Base-by-base conservation (phyloP, 2,888 invertebrate species). In the Acleris literana region DNA sequence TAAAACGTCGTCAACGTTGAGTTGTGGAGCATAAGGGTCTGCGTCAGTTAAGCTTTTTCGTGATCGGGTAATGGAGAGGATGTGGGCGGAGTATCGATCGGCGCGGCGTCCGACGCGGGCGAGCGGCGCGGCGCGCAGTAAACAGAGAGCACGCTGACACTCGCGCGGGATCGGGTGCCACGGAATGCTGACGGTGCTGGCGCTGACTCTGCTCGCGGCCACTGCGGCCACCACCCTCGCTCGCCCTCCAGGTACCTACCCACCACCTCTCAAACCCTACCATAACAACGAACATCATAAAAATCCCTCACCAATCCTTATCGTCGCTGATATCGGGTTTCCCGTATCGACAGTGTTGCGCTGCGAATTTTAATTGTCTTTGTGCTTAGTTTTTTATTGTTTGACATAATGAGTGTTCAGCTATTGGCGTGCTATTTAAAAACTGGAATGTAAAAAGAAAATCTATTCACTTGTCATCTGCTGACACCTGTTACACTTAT, bases 61-160 rank as follows among this genome's bases (percentile, higher is more conserved):
- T 22, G 60, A 16, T 11, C 53, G 44, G 59, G 68, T 64, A 70
- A 68, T 70, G 71, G 73, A 75, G 81, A 83, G 78, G 73, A 87
- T 88, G 89, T 91, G 88, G 90, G 90, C 85, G 90, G 82, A 80
- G 74, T 90, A 91, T 91, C 90, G 90, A 91, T 91, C 88, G 87
- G 79, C 85, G 89, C 89, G 79, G 78, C 82, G 80, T 6, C 25
- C 6, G 25, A 25, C 25, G 6, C 69, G 61, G 70, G 69, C 69
- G 68, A 72, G 69, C 62, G 66, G 71, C 69, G 69, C 62, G 66
- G 71, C 69, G 73, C 72, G 70, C 80, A 78, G 84, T 86, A 85
- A 84, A 86, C 86, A 86, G 76, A 79, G 76, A 74, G 71, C 74
- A 72, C 74, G 73, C 74, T 74, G 75, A 65, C 74, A 70, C 73